These are phyloP conservation scores for Arvicola amphibius DNA, from an alignment of 2,797 vertebrate genomes.

Conservation along the genomic window DNA sequence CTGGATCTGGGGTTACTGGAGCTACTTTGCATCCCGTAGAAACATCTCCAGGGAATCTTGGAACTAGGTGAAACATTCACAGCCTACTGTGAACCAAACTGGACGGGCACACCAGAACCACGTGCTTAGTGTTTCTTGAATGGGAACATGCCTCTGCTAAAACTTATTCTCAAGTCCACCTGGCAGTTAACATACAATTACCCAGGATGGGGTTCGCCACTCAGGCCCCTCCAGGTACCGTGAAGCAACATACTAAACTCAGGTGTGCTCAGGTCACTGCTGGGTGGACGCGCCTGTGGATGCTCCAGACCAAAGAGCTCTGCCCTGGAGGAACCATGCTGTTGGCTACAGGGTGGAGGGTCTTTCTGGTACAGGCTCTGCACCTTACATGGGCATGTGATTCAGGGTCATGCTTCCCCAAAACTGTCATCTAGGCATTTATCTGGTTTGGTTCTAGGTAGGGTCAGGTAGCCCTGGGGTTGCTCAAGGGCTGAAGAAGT, in stretches of 20 bases:
- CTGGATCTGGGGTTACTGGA: neutral
- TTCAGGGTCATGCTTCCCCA: neutral
- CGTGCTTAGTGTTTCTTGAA: neutral
- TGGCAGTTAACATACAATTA: conserved; percentile 69
- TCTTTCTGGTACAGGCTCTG: neutral
- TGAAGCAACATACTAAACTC: neutral
- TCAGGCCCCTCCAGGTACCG: conserved; percentile 8
- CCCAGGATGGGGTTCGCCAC: neutral
- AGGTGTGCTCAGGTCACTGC: neutral
- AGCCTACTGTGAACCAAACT: rapidly evolving
- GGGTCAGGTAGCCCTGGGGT: neutral
- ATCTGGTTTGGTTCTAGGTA: neutral
- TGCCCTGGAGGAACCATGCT: neutral
- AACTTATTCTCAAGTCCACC: conserved; percentile 66
- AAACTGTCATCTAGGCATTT: neutral
- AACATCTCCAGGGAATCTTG: neutral
- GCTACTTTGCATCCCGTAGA: neutral
- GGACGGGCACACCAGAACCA: rapidly evolving
- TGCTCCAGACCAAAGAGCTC: neutral
- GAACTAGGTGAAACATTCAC: neutral
- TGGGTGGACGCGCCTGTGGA: neutral
- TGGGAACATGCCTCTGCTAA: conserved; percentile 48
- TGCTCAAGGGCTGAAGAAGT: neutral
- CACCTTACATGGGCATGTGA: rapidly evolving
- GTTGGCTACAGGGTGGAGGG: neutral